Base-by-base conservation (phyloP, 2,113 vertebrate genomes). In the Anguilla japonica region DNA sequence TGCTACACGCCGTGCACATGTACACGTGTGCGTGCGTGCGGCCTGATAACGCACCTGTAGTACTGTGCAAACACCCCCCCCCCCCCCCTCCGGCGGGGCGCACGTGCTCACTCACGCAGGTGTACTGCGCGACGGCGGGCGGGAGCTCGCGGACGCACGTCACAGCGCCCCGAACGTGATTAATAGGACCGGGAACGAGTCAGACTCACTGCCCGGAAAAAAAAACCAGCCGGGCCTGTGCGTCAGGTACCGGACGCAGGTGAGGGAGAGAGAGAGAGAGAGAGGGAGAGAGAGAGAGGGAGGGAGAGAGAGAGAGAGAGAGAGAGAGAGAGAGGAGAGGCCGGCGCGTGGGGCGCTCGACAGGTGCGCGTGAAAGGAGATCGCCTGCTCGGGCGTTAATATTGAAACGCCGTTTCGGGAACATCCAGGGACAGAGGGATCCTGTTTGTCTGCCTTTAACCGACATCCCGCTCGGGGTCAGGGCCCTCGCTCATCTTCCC, bases 361-460 rank as follows among this genome's bases (percentile, higher is more conserved):
- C 92, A 91, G 90, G 90, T 92, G 90, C 87, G 90, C 88, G 75
- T 2, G 13, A 71, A 88, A 41, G 29, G 20, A 41, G 39, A 80
- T 9, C 57, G 71, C 6, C 22, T n/a, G 41, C 7, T n/a, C 11
- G 1, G 2, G n/a, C 15, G 67, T 85, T 85, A 85, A 80, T 41
- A 85, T 81, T 80, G 84, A 85, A 79, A 26, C 53, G 4, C 15
- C 6, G 9, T 40, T 80, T n/a, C 50, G 39, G 50, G 18, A 81
- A n/a, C 9, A 60, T 13, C 7, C 20, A 0, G 16, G 41, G 43
- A 85, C 41, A 13, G 14, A 5, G 43, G 29, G 56, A 26, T 82
- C 18, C 29, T 9, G 29, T 86, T 82, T 26, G 39, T 6, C 43
- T 81, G 78, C 18, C 39, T 11, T 40, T 75, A 34, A n/a, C n/a